Percentiles rank a stretch among this genome's conserved stretches.
Conservation (phyloP, 2,888 invertebrate genomes). For the Parasteatoda lunata region DNA sequence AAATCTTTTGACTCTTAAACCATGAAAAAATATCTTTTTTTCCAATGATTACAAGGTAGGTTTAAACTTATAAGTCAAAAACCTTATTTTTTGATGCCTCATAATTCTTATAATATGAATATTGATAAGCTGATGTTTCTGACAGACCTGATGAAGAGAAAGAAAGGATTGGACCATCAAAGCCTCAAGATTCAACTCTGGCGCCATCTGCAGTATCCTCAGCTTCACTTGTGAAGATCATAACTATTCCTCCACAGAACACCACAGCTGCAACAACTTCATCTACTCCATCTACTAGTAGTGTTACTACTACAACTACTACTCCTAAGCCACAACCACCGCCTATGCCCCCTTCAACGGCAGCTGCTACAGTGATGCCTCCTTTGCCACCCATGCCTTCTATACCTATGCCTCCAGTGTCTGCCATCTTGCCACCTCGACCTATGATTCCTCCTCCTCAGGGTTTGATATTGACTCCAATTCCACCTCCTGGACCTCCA, state of each 20-base stretch:
- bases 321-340: slow-evolving; percentile 66
- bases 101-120: too few relatives aligned
- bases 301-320: slow-evolving; percentile 70
- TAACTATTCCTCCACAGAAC: slow-evolving; percentile 70
- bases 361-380: slow-evolving; percentile 62
- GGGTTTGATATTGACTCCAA: slow-evolving; percentile 70
- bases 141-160: slow-evolving; percentile 91
- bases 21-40: too few relatives aligned
- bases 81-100: too few relatives aligned
- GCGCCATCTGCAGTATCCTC: slow-evolving; percentile 32
- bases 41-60: too few relatives aligned
- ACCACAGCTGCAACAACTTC: slow-evolving; percentile 72
- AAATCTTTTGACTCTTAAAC: too few relatives aligned
- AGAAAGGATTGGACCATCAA: slow-evolving; percentile 91
- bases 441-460: slow-evolving; percentile 71
- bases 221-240: slow-evolving; percentile 72
- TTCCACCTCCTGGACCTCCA: slow-evolving; percentile 64
- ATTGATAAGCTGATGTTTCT: background rate
- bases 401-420: slow-evolving; percentile 74
- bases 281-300: slow-evolving; percentile 75
- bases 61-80: too few relatives aligned
- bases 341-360: slow-evolving; percentile 69
- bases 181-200: slow-evolving; percentile 63
- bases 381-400: slow-evolving; percentile 75
- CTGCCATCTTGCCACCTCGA: slow-evolving; percentile 70